Evolutionary conservation across 2,888 invertebrate genomes (phyloP), one percentile per base, ranked within the genome.

Genomic region (Anthophora plumipes): DNA sequence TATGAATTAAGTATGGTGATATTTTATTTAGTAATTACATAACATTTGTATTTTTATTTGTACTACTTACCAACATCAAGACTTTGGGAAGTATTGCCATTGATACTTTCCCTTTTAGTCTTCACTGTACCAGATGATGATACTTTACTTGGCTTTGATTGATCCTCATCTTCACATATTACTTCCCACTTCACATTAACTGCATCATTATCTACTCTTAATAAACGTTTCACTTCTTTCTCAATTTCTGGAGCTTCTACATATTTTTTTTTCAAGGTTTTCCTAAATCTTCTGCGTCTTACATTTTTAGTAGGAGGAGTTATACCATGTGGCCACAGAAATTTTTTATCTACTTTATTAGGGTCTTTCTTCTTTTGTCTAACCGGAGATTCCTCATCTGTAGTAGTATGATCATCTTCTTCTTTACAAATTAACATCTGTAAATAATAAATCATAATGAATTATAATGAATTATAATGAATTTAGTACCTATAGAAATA

Each of bases 191-290:
- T 96, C 0, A 98, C 96, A 90, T 96, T 96, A 0, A 97, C 96
- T 1, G 99, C 99, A 92, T 99, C 99, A 91, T 98, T 98, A 92
- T 99, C 99, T 48, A 96, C 96, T 83, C 98, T 95, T 11, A 99
- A 94, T 72, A 99, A 94, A 52, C 98, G 95, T 92, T 99, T 98
- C 0, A 99, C 98, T 94, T 99, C 99, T 92, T 99, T 99, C 92
- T 99, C 99, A 84, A 99, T 98, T 94, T 99, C 99, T 0, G 99
- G 99, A 37, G 98, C 98, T 94, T 99, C 99, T 0, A 98, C 98
- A 94, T 97, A 98, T 94, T 99, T 99, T 93, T 99, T 99, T 92
- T 98, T 98, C 41, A 99, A 93, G 0, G 98, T 99, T 94, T 99
- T 99, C 48, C 99, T 95, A 91, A 99, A 99, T 76, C 99, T 95